Evolutionary conservation across 2,888 invertebrate genomes (phyloP), one percentile per base, ranked within the genome.

Genomic region (Drosophila ezoana): DNA sequence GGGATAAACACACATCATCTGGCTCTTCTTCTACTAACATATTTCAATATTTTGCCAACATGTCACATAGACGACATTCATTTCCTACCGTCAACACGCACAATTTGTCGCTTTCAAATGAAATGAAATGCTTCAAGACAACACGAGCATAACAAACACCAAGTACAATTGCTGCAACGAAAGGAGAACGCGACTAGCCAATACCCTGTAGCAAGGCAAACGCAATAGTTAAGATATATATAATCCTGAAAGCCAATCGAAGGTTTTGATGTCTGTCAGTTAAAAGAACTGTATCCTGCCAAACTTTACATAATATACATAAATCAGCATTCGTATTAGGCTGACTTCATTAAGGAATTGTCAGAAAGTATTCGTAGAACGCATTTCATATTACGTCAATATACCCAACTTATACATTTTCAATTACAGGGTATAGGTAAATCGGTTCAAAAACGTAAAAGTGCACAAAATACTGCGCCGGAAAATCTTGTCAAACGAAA

Each of bases 61-160:
- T 78, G 81, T 83, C 86, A 72, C 78, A 80, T 20, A 76, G 73
- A 76, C 79, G 82, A 74, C 80, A 84, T 80, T 85, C 87, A 85
- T 85, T 87, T 85, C 85, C 85, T 75, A 73, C 72, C 80, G 85
- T 82, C 85, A 87, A 81, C 87, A 87, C 85, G 87, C 85, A 85
- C 85, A 85, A 87, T 80, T 85, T 85, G 87, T 81, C 81, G 84
- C 81, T 87, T 78, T 73, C 72, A 74, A 76, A 84, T 84, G 72
- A 83, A 80, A 81, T 75, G 80, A 83, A 81, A 78, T 71, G 67
- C 64, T 76, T 37, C 33, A 65, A 56, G 58, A 59, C 72, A 76
- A 76, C 61, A 62, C 40, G 20, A 58, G 48, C 58, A 54, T 35
- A 58, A 61, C 58, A 64, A 44, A 44, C 63, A 37, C 16, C 18